Evolutionary conservation across 2,797 vertebrate genomes (phyloP), one percentile per base, ranked within the genome.

Genomic region (Falco rusticolus): DNA sequence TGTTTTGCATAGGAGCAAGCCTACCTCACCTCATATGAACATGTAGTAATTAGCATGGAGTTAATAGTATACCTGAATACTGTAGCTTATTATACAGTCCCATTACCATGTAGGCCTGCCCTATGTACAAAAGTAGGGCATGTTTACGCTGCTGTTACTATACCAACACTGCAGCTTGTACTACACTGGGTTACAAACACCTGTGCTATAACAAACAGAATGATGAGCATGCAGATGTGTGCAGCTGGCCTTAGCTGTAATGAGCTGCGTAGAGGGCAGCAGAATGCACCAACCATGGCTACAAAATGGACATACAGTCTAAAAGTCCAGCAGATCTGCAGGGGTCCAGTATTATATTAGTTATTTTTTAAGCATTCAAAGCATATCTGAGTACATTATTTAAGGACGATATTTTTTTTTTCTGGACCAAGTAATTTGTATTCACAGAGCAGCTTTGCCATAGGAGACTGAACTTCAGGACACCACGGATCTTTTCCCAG

Each of bases 71-170:
- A 34, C 48, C 41, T 64, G 78, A 60, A 78, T 37, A 51, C 71
- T 91, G 45, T 71, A 74, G 81, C 48, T 85, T 28, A 24, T 91
- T 86, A 54, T 43, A 15, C 74, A 57, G 48, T 68, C 70, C 53
- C 13, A 5, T 56, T 90, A 34, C 79, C 24, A 25, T 0, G 41
- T n/a, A 43, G 87, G 54, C 71, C 87, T 81, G 57, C 69, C 85
- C 54, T 22, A 13, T 48, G 79, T 39, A 51, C 59, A 72, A 31
- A 94, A 94, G 72, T 86, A 95, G 94, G 94, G 82, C 87, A 87
- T 90, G 91, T 94, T 95, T 94, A 43, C 0, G 0, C 82, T 78
- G 50, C 69, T 90, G 89, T 90, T 94, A 88, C 91, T 94, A 5
- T 72, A 93, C 65, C 76, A 86, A 66, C 87, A 51, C 69, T 54